Base-by-base conservation (phyloP, 2,888 invertebrate genomes). In the Stenodema calcarata region DNA sequence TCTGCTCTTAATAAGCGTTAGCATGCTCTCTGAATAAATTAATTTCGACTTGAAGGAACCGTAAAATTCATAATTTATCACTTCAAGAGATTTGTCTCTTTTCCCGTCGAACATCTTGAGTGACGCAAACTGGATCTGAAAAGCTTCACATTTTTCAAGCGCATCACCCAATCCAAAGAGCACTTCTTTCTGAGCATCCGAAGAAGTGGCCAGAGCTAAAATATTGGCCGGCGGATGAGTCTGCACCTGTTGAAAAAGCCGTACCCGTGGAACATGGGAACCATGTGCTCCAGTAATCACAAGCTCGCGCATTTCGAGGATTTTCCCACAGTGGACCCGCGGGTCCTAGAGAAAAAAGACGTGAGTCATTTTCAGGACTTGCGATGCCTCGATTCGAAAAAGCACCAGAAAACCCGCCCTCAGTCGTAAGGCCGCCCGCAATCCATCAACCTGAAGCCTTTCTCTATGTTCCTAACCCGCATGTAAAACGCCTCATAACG, bases 401-500 rank as follows among this genome's bases (percentile, higher is more conserved):
- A 62, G 62, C 62, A 62, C 62, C 62, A 62, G 62, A 62, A 62
- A 62, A 62, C 62, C n/a, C 42, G 50, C 4, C 79, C 27, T 47
- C 50, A 80, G 80, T 42, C 27, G 78, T 44, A 80, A 80, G 30
- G 28, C 50, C 80, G 78, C 78, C 50, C 30, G 50, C 80, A 35
- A 80, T 54, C 54, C 54, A 80, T 80, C 80, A 80, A 44, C 50
- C 44, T 14, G 23, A 44, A 75, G 44, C 23, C 62, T 62, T 62
- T 62, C 62, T 62, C 62, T 62, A 54, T 73, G 23, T 28, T 42
- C 30, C 50, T 84, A 84, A 84, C 84, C 73, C 50, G 84, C 84
- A 84, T 84, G 84, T 84, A 84, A 84, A 84, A 84, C 84, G 84
- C 84, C 84, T 84, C 84, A 84, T 84, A 84, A 84, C 84, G 84